Conservation (phyloP, 2,888 invertebrate genomes). For the Megastigmus dorsalis region DNA sequence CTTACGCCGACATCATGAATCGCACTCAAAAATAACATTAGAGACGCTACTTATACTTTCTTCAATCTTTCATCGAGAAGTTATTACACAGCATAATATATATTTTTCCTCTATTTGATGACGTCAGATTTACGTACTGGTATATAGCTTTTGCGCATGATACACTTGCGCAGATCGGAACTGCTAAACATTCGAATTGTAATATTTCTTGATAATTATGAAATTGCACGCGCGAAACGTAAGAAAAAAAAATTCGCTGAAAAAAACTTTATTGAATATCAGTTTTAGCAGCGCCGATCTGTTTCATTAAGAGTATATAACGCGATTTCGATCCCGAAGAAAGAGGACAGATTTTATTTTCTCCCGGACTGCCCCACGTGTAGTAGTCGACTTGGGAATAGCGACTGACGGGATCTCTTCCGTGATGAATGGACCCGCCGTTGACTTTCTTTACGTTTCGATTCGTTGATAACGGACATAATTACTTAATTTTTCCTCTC, state of each 20-base stretch:
- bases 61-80: background rate
- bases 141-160: too few species aligned
- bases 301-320: too few species aligned
- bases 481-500: background rate
- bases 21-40: background rate
- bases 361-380: too few species aligned
- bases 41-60: background rate
- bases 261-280: background rate
- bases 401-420: slow-evolving; percentile 22
- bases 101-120: too few species aligned
- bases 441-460: slow-evolving; percentile 29
- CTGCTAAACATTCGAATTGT: background rate
- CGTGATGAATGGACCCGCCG: background rate
- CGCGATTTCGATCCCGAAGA: too few species aligned
- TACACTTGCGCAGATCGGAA: background rate
- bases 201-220: background rate
- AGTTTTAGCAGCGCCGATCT: too few species aligned
- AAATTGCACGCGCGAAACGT: background rate
- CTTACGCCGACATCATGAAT: too few species aligned
- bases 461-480: slow-evolving; percentile 32
- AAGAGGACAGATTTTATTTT: too few species aligned
- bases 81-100: background rate
- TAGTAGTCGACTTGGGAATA: slow-evolving; percentile 31
- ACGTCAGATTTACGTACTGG: too few species aligned
- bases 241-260: background rate